Conservation (phyloP, 2,113 vertebrate genomes). For the Indicator maculatus region DNA sequence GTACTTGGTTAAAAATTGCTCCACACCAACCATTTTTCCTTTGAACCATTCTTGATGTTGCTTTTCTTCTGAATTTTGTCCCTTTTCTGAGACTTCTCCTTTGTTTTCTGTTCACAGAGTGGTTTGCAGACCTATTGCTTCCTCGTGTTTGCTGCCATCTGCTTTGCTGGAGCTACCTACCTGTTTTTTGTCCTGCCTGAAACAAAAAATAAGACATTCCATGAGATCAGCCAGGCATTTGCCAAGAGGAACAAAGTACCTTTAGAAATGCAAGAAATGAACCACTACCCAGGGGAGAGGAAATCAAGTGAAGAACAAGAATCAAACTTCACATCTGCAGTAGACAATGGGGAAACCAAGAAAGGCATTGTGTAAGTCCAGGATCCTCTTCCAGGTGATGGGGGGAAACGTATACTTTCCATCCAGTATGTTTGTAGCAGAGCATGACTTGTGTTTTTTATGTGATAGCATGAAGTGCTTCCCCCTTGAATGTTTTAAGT, state of each 20-base stretch:
- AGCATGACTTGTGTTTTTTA: background rate
- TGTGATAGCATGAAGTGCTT: background rate
- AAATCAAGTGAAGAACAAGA: slow-evolving; percentile 30
- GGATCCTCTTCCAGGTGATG: background rate
- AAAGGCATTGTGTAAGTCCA: slow-evolving; percentile 24
- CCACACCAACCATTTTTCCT: background rate
- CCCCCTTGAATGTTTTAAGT: background rate
- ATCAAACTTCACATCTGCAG: background rate
- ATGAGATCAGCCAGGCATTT: slow-evolving; percentile 91
- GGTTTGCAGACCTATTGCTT: slow-evolving; percentile 86
- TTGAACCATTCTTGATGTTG: background rate
- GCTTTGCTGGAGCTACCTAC: slow-evolving; percentile 79
- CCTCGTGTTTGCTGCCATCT: slow-evolving; percentile 87
- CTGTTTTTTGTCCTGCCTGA: slow-evolving; percentile 89
- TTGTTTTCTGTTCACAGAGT: slow-evolving; percentile 73
- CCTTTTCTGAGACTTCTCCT: background rate
- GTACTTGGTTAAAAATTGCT: background rate
- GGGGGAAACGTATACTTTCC: background rate
- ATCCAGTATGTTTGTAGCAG: background rate
- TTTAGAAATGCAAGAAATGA: slow-evolving; percentile 69
- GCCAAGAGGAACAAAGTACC: slow-evolving; percentile 85
- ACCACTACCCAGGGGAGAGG: background rate
- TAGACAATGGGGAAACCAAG: slow-evolving; percentile 9
- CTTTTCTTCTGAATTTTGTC: background rate
- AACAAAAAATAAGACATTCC: slow-evolving; percentile 93